Evolutionary conservation across 2,888 invertebrate species (phyloP).

Genomic region (Boloria selene): DNA sequence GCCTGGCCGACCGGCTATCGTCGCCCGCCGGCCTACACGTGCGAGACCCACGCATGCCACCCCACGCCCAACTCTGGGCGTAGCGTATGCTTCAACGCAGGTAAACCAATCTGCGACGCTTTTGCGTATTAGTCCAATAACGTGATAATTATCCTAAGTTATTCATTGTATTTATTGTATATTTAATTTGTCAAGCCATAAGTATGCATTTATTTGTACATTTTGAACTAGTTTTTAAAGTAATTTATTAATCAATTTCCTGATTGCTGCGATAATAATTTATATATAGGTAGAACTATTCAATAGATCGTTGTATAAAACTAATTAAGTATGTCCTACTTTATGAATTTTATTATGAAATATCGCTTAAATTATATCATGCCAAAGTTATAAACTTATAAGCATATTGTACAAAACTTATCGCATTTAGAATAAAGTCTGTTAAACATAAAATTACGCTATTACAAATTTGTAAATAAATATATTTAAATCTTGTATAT

Average conservation of each 20-base stretch:
- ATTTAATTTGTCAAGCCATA: slow-evolving; percentile 47
- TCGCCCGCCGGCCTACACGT: slow-evolving; percentile 71
- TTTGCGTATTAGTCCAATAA: slow-evolving; percentile 81
- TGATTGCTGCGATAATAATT: slow-evolving; percentile 78
- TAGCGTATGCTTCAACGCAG: slow-evolving; percentile 88
- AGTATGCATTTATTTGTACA: slow-evolving; percentile 67
- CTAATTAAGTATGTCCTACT: slow-evolving; percentile 18
- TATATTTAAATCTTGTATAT: slow-evolving; percentile 65
- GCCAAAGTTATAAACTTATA: slow-evolving; percentile 77
- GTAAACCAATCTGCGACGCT: slow-evolving; percentile 80
- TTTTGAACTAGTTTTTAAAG: slow-evolving; percentile 57
- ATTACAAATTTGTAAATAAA: slow-evolving; percentile 71
- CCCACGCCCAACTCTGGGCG: slow-evolving; percentile 89
- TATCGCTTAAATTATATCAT: slow-evolving; percentile 68
- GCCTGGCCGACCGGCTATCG: slow-evolving; percentile 55
- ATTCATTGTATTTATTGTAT: slow-evolving; percentile 70
- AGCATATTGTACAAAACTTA: slow-evolving; percentile 63
- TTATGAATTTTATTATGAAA: slow-evolving; percentile 38
- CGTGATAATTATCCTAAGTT: slow-evolving; percentile 77
- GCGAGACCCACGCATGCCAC: slow-evolving; percentile 77
- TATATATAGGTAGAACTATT: slow-evolving; percentile 52
- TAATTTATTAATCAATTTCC: slow-evolving; percentile 69
- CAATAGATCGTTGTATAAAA: slow-evolving; percentile 53
- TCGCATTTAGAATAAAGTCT: slow-evolving; percentile 65
- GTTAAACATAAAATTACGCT: slow-evolving; percentile 54